Evolutionary conservation across 2,797 vertebrate species (phyloP).

Genomic region (Phataginus tricuspis): DNA sequence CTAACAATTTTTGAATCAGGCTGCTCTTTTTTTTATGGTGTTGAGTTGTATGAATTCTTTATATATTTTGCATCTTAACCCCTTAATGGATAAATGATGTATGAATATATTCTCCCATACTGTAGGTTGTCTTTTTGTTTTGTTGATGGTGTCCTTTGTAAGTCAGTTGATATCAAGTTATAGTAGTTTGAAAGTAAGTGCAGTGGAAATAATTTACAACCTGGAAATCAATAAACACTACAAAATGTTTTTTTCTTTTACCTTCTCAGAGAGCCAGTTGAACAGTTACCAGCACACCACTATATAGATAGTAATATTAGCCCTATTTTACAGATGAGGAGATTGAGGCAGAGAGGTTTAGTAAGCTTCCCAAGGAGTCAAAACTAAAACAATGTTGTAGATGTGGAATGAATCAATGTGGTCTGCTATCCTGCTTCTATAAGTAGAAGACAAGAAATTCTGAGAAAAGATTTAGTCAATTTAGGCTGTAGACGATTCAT

Average conservation of each 20-base stretch:
- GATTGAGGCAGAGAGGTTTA: neutral
- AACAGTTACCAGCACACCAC: neutral
- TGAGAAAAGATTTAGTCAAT: neutral
- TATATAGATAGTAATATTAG: neutral
- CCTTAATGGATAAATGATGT: too few relatives aligned
- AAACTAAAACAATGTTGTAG: neutral
- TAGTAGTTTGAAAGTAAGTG: neutral
- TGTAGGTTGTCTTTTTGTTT: too few relatives aligned
- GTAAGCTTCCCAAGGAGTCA: neutral
- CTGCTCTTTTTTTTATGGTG: too few relatives aligned
- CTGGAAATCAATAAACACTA: neutral
- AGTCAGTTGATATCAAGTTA: neutral
- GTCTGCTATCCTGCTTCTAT: neutral
- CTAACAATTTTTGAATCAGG: too few relatives aligned
- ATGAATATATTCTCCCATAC: too few relatives aligned
- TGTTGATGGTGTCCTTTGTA: neutral
- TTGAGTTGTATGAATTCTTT: too few relatives aligned
- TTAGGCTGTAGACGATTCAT: neutral
- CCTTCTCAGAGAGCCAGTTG: neutral
- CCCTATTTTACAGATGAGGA: neutral
- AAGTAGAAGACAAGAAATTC: neutral
- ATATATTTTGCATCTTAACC: too few relatives aligned
- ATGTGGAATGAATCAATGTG: neutral
- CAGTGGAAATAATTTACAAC: neutral
- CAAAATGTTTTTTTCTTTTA: neutral